Base-by-base conservation (phyloP, 1,140 invertebrate species). In the Zaprionus ornatus region DNA sequence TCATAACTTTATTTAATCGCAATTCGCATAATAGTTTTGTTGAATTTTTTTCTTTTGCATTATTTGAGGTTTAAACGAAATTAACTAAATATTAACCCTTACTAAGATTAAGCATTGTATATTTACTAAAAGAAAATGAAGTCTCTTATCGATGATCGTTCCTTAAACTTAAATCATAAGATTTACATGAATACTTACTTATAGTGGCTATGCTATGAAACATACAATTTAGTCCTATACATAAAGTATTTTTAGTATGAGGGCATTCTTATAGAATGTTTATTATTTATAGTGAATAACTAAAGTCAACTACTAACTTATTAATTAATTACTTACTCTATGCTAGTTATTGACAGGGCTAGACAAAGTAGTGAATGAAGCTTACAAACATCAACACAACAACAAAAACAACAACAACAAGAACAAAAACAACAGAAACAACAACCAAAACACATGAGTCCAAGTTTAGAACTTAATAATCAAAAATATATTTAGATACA, bases 401-500 rank as follows among this genome's bases (percentile, higher is more conserved):
- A 86, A 82, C 67, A 73, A 77, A 21, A 73, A 73, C 40, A 80
- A 77, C 59, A 77, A 75, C 64, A 69, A 79, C 64, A 82, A 82
- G 64, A 68, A 79, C 56, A 77, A 55, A 17, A 74, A 74, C 71
- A 79, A 70, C 70, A 77, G 69, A 64, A 69, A 80, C 57, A 64
- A 78, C 72, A 69, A 69, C 57, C 45, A 74, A 79, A 90, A 90
- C 86, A 90, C 82, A 90, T 87, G 85, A 90, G 85, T 90, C 85
- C 85, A 90, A 90, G 86, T 90, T 90, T 90, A 90, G 85, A 90
- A 90, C 85, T 90, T 90, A 90, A 81, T 90, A 90, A 90, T 90
- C 85, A 90, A 90, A 90, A 90, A 90, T 90, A 90, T 90, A 90
- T 90, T 90, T 90, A 90, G 85, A 85, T 85, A 90, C 86, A 90